These are phyloP conservation scores for Leptinotarsa texana DNA, from an alignment of 1,140 invertebrate species.

Conservation along the genomic window DNA sequence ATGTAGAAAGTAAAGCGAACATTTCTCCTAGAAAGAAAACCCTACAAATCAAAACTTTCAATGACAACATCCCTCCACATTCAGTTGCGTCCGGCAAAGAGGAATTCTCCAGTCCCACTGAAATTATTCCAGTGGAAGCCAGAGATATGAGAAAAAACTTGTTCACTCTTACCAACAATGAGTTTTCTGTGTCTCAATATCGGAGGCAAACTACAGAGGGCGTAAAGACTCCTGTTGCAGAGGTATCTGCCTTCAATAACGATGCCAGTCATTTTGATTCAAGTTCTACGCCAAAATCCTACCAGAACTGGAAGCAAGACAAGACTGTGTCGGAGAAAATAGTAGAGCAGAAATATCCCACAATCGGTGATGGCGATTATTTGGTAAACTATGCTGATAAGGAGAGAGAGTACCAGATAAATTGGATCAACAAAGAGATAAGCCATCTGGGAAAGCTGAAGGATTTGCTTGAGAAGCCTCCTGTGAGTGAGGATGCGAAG, in stretches of 20 bases:
- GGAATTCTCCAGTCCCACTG: background rate
- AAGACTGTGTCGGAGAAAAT: conserved; percentile 46
- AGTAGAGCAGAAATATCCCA: conserved; percentile 32
- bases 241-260: background rate
- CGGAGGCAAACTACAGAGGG: background rate
- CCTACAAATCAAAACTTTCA: background rate
- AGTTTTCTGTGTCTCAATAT: conserved; percentile 5
- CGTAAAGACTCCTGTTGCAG: background rate
- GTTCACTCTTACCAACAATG: conserved; percentile 25
- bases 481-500: background rate
- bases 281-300: conserved; percentile 14
- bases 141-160: conserved; percentile 18
- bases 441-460: conserved; percentile 48
- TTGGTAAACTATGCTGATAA: conserved; percentile 45
- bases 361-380: conserved; percentile 35
- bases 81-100: background rate
- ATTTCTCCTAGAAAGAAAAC: background rate
- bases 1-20: background rate
- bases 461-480: conserved; percentile 36
- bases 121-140: conserved; percentile 1
- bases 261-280: background rate
- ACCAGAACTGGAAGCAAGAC: conserved; percentile 44
- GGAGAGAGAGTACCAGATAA: conserved; percentile 48
- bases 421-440: conserved; percentile 52
- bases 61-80: background rate